phyloP scores from a whole-genome alignment of 2,888 invertebrate genomes.

The Tachina grossa region DNA sequence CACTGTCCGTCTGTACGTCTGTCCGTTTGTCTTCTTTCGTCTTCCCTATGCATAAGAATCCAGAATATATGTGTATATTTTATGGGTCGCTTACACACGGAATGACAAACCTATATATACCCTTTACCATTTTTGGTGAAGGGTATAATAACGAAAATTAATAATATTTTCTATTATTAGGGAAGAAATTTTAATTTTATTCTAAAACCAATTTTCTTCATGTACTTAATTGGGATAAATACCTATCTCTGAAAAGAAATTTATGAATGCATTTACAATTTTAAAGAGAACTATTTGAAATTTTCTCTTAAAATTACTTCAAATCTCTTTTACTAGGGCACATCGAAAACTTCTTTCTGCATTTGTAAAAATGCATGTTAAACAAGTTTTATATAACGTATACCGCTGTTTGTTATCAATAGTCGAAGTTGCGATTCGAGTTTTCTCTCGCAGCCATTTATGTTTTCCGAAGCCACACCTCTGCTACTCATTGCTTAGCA shows the following conservation, averaged over 20 bases:
- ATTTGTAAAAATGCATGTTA: conserved; percentile 2
- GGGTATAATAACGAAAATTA: too few relatives aligned
- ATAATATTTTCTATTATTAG: background rate
- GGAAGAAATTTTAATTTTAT: background rate
- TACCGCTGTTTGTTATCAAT: conserved; percentile 9
- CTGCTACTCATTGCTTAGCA: conserved; percentile 77
- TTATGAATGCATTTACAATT: background rate
- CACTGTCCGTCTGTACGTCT: too few relatives aligned
- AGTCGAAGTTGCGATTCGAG: conserved; percentile 23
- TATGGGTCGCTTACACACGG: too few relatives aligned
- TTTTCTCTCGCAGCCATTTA: conserved; percentile 79
- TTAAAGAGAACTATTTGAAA: conserved; percentile 12
- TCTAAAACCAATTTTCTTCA: background rate
- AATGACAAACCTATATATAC: too few relatives aligned
- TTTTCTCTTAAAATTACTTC: conserved; percentile 1
- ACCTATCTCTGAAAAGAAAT: background rate
- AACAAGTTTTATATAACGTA: conserved; percentile 9
- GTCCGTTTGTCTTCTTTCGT: too few relatives aligned
- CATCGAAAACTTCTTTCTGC: background rate
- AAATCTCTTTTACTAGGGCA: conserved; percentile 7
- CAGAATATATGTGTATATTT: too few relatives aligned
- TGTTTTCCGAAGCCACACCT: conserved; percentile 82
- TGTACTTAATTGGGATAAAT: background rate
- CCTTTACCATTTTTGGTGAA: too few relatives aligned
- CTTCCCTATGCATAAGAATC: too few relatives aligned